Base-by-base conservation (phyloP, 2,888 invertebrate species). In the Terebella lapidaria region DNA sequence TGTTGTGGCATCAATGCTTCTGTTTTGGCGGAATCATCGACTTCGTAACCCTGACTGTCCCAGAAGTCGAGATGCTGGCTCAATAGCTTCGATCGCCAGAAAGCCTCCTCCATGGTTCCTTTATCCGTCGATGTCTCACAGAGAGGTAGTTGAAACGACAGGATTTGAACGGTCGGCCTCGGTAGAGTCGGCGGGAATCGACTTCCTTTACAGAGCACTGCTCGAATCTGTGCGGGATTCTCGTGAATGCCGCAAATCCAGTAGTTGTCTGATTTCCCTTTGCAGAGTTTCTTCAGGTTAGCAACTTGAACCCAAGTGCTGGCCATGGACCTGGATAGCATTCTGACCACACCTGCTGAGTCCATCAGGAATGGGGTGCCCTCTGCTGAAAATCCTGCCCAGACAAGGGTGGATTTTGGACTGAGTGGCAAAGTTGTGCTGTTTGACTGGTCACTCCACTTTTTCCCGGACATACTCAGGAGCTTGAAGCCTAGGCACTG, bases 171-270 rank as follows among this genome's bases (percentile, higher is more conserved):
- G 63, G 89, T 89, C 1, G 95, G 95, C 57, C 90, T 86, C 0
- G 95, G 95, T 25, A 88, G 87, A 0, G 93, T 91, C 28, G 88
- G 85, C 0, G 96, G 96, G 83, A 90, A 95, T 20, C 87, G 84
- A 22, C 88, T 85, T n/a, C 94, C 94, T 75, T 92, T 89, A 72
- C 95, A 96, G 57, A 90, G 84, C 27, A 95, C 88, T 18, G 90
- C 91, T 46, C 91, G 86, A 3, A 93, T 84, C 57, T 87, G 87
- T 78, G 91, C 89, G 20, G 87, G 85, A 0, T 85, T 84, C 81
- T 95, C 94, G 65, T 87, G 88, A 0, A 94, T 82, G 64, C 92
- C 86, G 42, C 90, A 85, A 47, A 91, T 82, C 76, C 90, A 91
- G 73, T 87, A 89, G 70, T 87, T 86, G 74, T 91, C 89, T 3